Base-by-base conservation (phyloP, 2,888 invertebrate species). In the Apodemia hepburni region DNA sequence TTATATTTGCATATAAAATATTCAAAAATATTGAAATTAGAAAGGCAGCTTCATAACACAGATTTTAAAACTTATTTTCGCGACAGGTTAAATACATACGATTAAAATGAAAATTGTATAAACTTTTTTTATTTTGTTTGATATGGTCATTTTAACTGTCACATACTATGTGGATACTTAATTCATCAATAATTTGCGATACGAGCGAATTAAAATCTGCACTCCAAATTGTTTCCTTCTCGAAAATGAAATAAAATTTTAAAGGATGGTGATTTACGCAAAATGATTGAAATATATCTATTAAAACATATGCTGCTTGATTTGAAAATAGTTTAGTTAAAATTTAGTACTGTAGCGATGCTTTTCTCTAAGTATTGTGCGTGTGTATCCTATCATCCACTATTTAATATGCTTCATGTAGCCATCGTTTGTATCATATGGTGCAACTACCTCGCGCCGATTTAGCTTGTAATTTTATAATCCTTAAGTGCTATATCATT, bases 401-500 rank as follows among this genome's bases (percentile, higher is more conserved):
- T 45, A 47, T 15, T 29, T 29, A 47, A 59, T 49, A 49, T 57
- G 51, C 38, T 61, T 61, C 58, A 17, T 22, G 61, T 58, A 58
- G 61, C 49, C 58, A 45, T 33, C 22, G 58, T 49, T 61, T 68
- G 63, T 62, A 61, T 60, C 62, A 64, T 63, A 64, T 61, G 66
- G 66, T 62, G 63, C 63, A 58, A 57, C 29, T 57, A 59, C 49
- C 58, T n/a, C 63, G 63, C 69, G 64, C 67, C 63, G 59, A 62
- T 63, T 61, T 65, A 65, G 61, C 64, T 59, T 57, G 65, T 69
- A 66, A 66, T 66, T 64, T 65, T 61, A 61, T 72, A 69, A 33
- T 67, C 63, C 64, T 62, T 71, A 66, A 71, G 68, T 69, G 69
- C 73, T 70, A 73, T 72, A 54, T 69, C 74, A 72, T 72, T 69